Base-by-base conservation (phyloP, 2,113 vertebrate species). In the Pionites leucogaster region DNA sequence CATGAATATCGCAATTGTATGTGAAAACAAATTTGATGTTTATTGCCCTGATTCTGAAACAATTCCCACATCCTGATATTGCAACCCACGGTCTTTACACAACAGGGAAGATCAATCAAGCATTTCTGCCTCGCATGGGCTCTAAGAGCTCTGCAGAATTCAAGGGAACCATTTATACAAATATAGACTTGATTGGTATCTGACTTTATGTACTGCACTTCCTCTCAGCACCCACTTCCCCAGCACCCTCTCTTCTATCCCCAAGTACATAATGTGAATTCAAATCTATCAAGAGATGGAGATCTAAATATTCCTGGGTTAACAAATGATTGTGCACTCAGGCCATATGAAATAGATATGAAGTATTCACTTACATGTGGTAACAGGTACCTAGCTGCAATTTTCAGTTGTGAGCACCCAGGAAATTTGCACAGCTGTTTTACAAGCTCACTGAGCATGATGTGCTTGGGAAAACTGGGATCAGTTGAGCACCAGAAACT, bases 401-500 rank as follows among this genome's bases (percentile, higher is more conserved):
- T 82, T 94, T 65, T 68, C 37, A 49, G 41, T 80, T 47, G 59
- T 74, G 49, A 92, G 88, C 78, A 91, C 82, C 63, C 85, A 88
- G 70, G 79, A 97, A 93, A 95, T 82, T 8, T 62, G 52, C 82
- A 82, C 75, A 95, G 93, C 75, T 90, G 92, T 88, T 96, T 86
- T 60, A 86, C 57, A 85, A 90, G 67, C 82, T 94, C 20, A 0
- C 33, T 15, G 41, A 96, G 59, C 90, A 92, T 25, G 29, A 72
- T 25, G 41, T 62, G 67, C 62, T 90, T 68, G 75, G 85, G 75
- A 82, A 89, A 87, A 71, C 52, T 0, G 0, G 55, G 27, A 88
- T 57, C 25, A 25, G 4, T 1, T 17, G 37, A 93, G 86, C 44
- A 76, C 39, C 50, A 93, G 75, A 47, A 90, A 87, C 71, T 80